Conservation (phyloP, 2,113 vertebrate genomes). For the Epinephelus fuscoguttatus region DNA sequence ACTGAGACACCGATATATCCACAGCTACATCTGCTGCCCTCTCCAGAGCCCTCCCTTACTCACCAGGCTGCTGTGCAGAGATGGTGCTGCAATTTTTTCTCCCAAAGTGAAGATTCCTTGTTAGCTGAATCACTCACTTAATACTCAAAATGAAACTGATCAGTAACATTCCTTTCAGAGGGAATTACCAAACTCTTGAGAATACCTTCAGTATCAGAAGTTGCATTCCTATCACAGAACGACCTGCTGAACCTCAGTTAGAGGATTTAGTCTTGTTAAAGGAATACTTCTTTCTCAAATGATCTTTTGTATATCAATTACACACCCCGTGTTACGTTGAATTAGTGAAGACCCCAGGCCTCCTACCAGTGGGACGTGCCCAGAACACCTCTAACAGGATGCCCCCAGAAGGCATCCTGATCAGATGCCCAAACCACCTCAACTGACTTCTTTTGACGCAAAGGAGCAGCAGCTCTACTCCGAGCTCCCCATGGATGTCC, state of each 20-base stretch:
- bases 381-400: too few relatives aligned
- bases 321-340: too few relatives aligned
- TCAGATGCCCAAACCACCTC: too few relatives aligned
- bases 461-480: too few relatives aligned
- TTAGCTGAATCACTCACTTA: not conserved
- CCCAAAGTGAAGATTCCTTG: not conserved
- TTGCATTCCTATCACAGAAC: not conserved
- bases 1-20: constrained; percentile 2
- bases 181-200: not conserved
- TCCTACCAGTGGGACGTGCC: too few relatives aligned
- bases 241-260: not conserved
- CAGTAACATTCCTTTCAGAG: not conserved
- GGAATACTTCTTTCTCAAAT: too few relatives aligned
- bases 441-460: too few relatives aligned
- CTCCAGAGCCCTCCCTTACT: constrained; percentile 5
- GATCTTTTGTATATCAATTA: too few relatives aligned
- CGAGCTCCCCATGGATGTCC: too few relatives aligned
- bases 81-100: not conserved
- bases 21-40: constrained; percentile 5
- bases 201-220: not conserved
- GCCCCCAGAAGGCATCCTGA: too few relatives aligned
- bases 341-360: too few relatives aligned
- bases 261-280: not conserved
- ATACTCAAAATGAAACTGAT: constrained; percentile 5
- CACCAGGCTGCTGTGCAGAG: not conserved